Conservation (phyloP, 2,797 vertebrate genomes). For the Bucorvus abyssinicus region DNA sequence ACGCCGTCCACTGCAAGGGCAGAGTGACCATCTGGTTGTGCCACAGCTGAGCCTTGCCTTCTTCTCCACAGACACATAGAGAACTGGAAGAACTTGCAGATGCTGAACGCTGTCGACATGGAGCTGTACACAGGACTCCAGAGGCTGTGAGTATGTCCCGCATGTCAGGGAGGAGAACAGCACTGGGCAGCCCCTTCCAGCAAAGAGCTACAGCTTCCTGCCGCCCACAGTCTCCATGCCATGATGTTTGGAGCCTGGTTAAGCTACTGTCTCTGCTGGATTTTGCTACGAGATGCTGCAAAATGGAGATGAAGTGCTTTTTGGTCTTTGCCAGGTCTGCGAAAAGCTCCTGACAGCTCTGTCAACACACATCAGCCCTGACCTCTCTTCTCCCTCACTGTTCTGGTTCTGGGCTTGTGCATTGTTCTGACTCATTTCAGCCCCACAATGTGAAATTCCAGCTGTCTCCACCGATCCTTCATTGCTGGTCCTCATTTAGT, state of each 20-base stretch:
- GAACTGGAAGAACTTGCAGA: slow-evolving; percentile 90
- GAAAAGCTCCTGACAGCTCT: slow-evolving; percentile 22
- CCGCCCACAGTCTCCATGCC: accelerated
- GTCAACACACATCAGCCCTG: slow-evolving; percentile 11
- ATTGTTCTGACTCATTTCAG: slow-evolving; percentile 37
- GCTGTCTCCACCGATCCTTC: not conserved
- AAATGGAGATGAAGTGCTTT: not conserved
- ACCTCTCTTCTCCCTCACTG: not conserved
- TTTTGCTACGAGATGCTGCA: not conserved
- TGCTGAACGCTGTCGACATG: slow-evolving; percentile 86
- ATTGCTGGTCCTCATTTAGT: not conserved
- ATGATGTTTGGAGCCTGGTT: not conserved
- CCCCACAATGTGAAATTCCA: not conserved
- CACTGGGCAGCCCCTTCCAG: not conserved
- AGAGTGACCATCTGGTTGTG: not conserved
- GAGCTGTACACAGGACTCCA: slow-evolving; percentile 92
- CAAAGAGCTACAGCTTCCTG: not conserved
- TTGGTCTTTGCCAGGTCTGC: not conserved
- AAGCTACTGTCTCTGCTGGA: not conserved
- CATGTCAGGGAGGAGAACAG: accelerated
- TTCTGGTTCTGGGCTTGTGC: not conserved
- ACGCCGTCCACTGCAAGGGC: not conserved
- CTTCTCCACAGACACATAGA: slow-evolving; percentile 89
- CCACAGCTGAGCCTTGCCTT: slow-evolving; percentile 35
- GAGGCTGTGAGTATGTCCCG: slow-evolving; percentile 86